Evolutionary conservation across 2,888 invertebrate species (phyloP).

Genomic region (Tineola bisselliella): DNA sequence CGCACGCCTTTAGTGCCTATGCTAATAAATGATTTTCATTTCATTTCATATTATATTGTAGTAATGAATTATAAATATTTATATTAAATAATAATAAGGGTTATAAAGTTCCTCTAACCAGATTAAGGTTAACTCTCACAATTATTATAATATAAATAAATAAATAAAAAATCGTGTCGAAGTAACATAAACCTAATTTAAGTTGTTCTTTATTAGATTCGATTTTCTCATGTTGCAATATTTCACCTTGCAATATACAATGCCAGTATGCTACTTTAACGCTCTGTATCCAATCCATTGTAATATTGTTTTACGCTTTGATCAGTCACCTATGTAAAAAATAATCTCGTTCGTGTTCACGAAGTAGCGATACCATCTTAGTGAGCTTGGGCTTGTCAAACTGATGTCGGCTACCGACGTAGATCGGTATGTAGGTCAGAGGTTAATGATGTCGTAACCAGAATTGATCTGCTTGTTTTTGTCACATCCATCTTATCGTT

Average conservation of each 20-base stretch:
- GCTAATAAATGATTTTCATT: no score
- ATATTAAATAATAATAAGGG: no score
- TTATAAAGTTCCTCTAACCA: no score
- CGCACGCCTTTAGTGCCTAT: no score
- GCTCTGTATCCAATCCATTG: not conserved
- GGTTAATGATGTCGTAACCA: not conserved
- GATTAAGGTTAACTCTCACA: not conserved
- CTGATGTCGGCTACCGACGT: not conserved
- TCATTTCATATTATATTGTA: no score
- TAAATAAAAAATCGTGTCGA: not conserved
- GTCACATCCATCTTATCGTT: no score
- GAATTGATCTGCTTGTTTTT: no score
- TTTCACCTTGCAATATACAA: conserved; percentile 42
- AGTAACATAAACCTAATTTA: not conserved
- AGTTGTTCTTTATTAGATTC: not conserved
- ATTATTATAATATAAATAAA: not conserved
- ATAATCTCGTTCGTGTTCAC: not conserved
- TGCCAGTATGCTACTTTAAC: conserved; percentile 16
- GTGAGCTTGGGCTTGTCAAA: not conserved
- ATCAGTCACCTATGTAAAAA: not conserved
- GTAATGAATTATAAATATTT: no score
- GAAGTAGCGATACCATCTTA: not conserved
- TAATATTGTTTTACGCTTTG: not conserved
- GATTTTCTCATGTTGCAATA: conserved; percentile 31
- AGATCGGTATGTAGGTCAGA: conserved; percentile 3